A percentile compares a stretch with the other conserved stretches of the same genome.
Conservation (phyloP, 2,888 invertebrate genomes). For the Peribatodes rhomboidaria region DNA sequence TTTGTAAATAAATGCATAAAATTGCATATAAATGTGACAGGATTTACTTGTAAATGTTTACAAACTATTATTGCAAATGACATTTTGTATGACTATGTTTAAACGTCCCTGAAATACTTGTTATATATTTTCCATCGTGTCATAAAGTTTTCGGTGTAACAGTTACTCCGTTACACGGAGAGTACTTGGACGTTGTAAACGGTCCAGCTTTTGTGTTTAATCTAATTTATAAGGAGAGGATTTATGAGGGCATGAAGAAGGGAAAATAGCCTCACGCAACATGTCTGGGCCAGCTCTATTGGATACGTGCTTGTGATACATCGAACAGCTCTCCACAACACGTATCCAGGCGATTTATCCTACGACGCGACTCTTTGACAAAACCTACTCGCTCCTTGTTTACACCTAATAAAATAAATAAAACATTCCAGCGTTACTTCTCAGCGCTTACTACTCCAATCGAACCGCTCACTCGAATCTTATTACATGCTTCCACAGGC, state of each 20-base stretch:
- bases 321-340: conserved; percentile 67
- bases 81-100: neutral
- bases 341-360: conserved; percentile 70
- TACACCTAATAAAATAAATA: conserved; percentile 66
- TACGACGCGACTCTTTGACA: conserved; percentile 60
- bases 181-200: conserved; percentile 24
- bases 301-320: conserved; percentile 74
- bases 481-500: conserved; percentile 33
- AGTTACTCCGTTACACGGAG: too few species aligned
- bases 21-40: conserved; percentile 16
- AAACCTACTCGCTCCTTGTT: conserved; percentile 57
- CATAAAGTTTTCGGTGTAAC: conserved; percentile 7
- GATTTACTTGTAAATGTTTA: conserved; percentile 29
- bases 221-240: conserved; percentile 76
- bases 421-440: conserved; percentile 40
- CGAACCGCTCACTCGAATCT: conserved; percentile 38
- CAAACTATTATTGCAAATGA: conserved; percentile 2
- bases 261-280: conserved; percentile 75
- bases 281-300: conserved; percentile 70
- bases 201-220: conserved; percentile 64
- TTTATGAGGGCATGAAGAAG: conserved; percentile 71
- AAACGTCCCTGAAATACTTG: neutral
- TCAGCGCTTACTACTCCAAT: conserved; percentile 34
- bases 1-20: conserved; percentile 29
- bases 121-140: neutral